Evolutionary conservation across 2,113 vertebrate genomes (phyloP), one percentile per base, ranked within the genome.

Genomic region (Recurvirostra avosetta): DNA sequence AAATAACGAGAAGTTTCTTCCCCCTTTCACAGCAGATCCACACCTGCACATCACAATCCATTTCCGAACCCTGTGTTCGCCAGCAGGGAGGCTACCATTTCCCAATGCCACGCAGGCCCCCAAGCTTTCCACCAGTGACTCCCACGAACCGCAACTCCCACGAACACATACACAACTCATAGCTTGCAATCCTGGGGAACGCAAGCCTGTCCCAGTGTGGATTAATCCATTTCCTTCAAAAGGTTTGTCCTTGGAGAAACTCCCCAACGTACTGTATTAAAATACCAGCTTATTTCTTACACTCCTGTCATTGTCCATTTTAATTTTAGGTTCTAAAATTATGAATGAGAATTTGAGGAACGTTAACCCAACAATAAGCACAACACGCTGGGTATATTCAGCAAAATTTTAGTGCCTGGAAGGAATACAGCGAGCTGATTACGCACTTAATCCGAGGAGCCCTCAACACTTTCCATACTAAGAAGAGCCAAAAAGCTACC

Each of bases 101-200:
- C 38, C n/a, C 73, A 38, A 27, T 32, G 49, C 23, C 70, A 30
- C 17, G 32, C 68, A 73, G 49, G 21, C 70, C 43, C 20, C 32
- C 63, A 70, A 56, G 32, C 30, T 15, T 34, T 41, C 75, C 8
- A 18, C 16, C 36, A 75, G 47, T 38, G 38, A 38, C 38, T 38
- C 38, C 38, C 38, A 38, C 38, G 38, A 38, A 38, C 38, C 38
- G 38, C 3, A 1, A 45, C 21, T 79, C 73, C 62, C 62, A 20
- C 0, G 0, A 78, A 50, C 47, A 45, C 1, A 2, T 3, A 27
- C 15, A 53, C 38, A 66, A 40, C 32, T 6, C 12, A 29, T 2
- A 38, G 8, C 47, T 32, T 32, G 20, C 6, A 4, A 67, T 40
- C 26, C 5, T 22, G 14, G 19, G 9, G 41, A 85, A 63, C 8